These are phyloP conservation scores for Acleris laterana DNA, from an alignment of 2,888 invertebrate species.

Conservation along the genomic window DNA sequence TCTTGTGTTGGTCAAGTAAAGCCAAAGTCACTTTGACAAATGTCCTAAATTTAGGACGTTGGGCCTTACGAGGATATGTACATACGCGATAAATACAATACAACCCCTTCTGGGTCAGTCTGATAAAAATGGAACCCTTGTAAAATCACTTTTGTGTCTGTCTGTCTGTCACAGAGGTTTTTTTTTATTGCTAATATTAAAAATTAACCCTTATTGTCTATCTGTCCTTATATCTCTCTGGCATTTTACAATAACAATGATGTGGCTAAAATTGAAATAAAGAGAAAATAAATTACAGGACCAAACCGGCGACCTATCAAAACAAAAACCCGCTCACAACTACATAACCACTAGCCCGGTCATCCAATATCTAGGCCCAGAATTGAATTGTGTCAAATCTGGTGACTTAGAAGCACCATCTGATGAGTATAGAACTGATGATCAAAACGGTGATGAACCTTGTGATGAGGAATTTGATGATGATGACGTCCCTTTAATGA, in stretches of 20 bases:
- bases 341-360: not conserved
- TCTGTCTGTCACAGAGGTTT: no score
- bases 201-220: no score
- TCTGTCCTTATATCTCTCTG: no score
- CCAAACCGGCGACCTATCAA: not conserved
- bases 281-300: not conserved
- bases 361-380: not conserved
- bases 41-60: no score
- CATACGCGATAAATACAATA: no score
- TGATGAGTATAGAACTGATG: constrained; percentile 1
- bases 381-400: not conserved
- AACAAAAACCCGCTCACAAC: not conserved
- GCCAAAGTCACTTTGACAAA: no score
- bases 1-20: no score
- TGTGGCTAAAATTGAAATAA: not conserved
- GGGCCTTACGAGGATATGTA: no score
- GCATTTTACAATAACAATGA: not conserved
- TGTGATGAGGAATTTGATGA: constrained; percentile 26
- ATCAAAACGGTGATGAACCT: not conserved
- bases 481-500: constrained; percentile 46
- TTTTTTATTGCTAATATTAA: no score
- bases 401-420: not conserved
- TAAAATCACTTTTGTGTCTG: no score
- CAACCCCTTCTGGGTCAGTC: no score
- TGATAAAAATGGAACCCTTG: no score